phyloP scores from a whole-genome alignment of 2,888 invertebrate species.

The Malthinus seriepunctatus region DNA sequence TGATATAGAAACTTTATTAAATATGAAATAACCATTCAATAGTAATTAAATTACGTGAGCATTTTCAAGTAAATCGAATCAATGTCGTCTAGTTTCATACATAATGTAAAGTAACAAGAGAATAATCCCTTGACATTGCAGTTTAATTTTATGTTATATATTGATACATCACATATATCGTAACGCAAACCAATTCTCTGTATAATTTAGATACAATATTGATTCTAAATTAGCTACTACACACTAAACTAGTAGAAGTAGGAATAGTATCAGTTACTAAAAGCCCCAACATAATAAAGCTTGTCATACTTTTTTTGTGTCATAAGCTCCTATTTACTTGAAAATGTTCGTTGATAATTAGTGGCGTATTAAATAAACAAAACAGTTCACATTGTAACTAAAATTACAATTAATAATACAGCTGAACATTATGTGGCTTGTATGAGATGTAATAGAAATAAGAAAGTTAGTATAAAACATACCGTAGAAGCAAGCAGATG shows the following conservation, averaged over 20 bases:
- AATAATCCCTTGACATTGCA: constrained; percentile 10
- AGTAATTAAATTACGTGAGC: constrained; percentile 1
- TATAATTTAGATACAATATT: constrained; percentile 8
- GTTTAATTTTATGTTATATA: constrained; percentile 16
- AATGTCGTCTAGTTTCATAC: background rate
- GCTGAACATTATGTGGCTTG: no score
- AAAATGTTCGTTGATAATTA: no score
- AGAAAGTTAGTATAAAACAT: no score
- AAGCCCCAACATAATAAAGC: no score
- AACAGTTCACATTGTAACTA: no score
- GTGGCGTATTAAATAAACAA: no score
- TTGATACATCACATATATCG: constrained; percentile 9
- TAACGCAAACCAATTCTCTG: constrained; percentile 11
- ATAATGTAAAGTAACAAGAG: constrained; percentile 3
- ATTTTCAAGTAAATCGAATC: background rate
- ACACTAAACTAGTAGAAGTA: no score
- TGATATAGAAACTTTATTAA: background rate
- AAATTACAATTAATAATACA: no score
- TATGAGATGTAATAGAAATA: no score
- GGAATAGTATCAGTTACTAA: background rate
- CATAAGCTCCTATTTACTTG: no score
- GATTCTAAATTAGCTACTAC: background rate
- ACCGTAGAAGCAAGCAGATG: no score
- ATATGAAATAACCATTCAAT: background rate
- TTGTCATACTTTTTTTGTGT: no score